Evolutionary conservation across 2,888 invertebrate species (phyloP).

Genomic region (Entomobrya multifasciata): DNA sequence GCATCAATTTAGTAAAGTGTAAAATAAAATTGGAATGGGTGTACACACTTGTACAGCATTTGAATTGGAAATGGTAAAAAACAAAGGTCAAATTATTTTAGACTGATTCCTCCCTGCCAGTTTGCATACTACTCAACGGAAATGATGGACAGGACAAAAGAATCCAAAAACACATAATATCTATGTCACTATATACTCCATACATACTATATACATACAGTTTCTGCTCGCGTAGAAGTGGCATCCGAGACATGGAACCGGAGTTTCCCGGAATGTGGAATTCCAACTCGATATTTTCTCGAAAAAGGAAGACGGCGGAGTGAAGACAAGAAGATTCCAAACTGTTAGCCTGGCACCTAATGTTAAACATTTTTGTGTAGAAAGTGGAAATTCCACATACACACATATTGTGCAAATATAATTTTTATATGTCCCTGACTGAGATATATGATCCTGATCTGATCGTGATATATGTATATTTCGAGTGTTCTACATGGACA

Average conservation of each 20-base stretch:
- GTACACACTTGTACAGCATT: too few relatives aligned
- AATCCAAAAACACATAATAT: too few relatives aligned
- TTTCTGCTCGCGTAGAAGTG: too few relatives aligned
- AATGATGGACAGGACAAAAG: too few relatives aligned
- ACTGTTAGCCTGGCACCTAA: background rate
- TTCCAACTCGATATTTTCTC: slow-evolving; percentile 59
- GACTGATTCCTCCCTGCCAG: too few relatives aligned
- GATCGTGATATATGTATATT: background rate
- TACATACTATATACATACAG: background rate
- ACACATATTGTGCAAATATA: background rate
- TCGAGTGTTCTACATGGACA: background rate
- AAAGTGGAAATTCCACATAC: background rate
- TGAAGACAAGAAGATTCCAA: background rate
- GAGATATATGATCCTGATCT: too few relatives aligned
- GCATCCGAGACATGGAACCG: slow-evolving; percentile 26
- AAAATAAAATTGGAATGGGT: too few relatives aligned
- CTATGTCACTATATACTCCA: background rate
- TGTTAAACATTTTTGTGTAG: slow-evolving; percentile 4
- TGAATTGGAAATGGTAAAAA: too few relatives aligned
- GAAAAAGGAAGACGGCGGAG: slow-evolving; percentile 33
- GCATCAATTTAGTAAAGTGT: too few relatives aligned
- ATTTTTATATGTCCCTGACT: too few relatives aligned
- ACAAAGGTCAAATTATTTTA: too few relatives aligned
- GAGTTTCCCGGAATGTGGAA: slow-evolving; percentile 70
- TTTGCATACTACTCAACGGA: too few relatives aligned